Percentiles rank a stretch among this genome's conserved stretches.
Conservation (phyloP, 2,888 invertebrate genomes). For the Mesopsocus fuscifrons region DNA sequence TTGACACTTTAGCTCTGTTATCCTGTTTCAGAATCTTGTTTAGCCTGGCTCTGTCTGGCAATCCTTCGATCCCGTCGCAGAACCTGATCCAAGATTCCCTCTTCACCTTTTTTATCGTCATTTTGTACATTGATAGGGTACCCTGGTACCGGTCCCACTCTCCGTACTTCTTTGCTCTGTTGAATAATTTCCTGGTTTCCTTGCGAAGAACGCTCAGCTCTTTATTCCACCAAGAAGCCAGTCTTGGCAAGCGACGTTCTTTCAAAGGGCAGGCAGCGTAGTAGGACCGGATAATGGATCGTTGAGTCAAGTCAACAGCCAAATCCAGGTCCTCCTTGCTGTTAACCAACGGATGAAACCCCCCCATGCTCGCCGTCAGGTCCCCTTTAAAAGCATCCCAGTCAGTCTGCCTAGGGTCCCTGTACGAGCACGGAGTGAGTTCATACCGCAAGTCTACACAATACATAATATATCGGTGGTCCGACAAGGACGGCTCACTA, state of each 20-base stretch:
- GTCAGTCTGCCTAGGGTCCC: neutral
- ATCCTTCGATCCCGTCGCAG: neutral
- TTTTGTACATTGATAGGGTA: neutral
- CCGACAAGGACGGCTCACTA: neutral
- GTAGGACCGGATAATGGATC: no score
- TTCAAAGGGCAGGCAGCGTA: no score
- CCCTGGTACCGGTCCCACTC: neutral
- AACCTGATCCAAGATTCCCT: neutral
- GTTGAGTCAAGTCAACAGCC: no score
- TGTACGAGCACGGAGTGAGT: neutral
- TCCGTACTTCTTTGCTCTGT: no score
- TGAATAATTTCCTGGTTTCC: no score
- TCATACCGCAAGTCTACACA: no score
- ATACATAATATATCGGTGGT: neutral
- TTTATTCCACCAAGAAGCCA: no score
- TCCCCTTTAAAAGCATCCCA: neutral
- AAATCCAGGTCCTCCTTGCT: neutral
- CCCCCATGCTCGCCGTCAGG: neutral
- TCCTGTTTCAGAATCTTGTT: neutral
- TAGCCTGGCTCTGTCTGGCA: neutral
- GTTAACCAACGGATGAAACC: neutral
- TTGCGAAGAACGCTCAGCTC: no score
- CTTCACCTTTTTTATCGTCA: neutral
- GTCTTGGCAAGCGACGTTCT: no score
- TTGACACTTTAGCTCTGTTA: neutral